phyloP scores from a whole-genome alignment of 2,888 invertebrate genomes.

The Colostygia pectinataria region DNA sequence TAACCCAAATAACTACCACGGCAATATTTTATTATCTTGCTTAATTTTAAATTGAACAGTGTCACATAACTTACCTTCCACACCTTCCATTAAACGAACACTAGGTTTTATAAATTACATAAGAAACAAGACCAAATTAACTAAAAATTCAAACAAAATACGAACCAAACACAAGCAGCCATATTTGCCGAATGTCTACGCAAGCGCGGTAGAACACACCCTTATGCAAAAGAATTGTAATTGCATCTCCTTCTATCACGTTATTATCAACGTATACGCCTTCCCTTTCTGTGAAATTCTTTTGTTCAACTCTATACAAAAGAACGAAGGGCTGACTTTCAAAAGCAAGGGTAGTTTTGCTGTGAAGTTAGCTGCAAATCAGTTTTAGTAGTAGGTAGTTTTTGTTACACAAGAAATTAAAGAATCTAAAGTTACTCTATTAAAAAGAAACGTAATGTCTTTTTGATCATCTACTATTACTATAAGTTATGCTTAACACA shows the following conservation, averaged over 20 bases:
- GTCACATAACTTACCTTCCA: constrained; percentile 8
- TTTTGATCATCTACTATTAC: too few species aligned
- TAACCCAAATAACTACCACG: too few species aligned
- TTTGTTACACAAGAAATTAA: too few species aligned
- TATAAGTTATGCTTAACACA: too few species aligned
- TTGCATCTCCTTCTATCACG: constrained; percentile 44
- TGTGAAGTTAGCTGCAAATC: constrained; percentile 58
- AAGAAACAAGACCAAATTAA: constrained; percentile 6
- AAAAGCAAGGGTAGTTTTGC: constrained; percentile 44
- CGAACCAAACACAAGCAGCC: constrained; percentile 64
- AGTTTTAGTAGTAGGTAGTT: neutral
- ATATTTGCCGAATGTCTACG: constrained; percentile 67
- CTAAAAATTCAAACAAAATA: constrained; percentile 46
- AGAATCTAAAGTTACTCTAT: too few species aligned
- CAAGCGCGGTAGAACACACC: constrained; percentile 61
- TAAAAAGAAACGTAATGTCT: too few species aligned
- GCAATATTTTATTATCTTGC: too few species aligned
- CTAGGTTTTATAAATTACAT: neutral
- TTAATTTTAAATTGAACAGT: neutral
- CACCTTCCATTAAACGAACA: neutral
- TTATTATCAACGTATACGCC: constrained; percentile 17
- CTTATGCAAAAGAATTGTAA: constrained; percentile 59
- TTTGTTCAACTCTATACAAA: constrained; percentile 66
- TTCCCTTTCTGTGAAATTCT: constrained; percentile 44
- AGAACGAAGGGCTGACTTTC: constrained; percentile 61